Evolutionary conservation across 2,888 invertebrate genomes (phyloP).

Genomic region (Diogma glabrata): DNA sequence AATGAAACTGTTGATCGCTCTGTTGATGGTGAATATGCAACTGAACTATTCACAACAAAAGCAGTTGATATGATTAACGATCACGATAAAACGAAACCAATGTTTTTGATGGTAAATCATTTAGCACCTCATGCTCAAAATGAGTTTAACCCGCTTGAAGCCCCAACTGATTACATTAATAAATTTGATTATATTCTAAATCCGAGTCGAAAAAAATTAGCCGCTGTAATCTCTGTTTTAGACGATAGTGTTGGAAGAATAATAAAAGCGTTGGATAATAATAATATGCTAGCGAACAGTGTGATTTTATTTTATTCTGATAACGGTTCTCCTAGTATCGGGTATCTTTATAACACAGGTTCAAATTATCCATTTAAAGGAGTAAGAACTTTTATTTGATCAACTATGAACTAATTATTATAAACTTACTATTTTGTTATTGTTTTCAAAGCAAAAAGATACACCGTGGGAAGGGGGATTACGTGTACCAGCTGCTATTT

Average conservation of each 20-base stretch:
- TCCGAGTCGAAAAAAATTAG: conserved; percentile 51
- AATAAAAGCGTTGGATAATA: conserved; percentile 50
- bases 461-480: conserved; percentile 80
- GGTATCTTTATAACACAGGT: conserved; percentile 56
- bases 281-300: conserved; percentile 64
- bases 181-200: conserved; percentile 57
- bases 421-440: background rate
- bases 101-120: conserved; percentile 71
- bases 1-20: conserved; percentile 42
- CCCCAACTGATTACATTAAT: conserved; percentile 55
- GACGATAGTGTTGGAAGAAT: conserved; percentile 77
- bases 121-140: conserved; percentile 70
- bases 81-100: conserved; percentile 47
- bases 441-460: conserved; percentile 49
- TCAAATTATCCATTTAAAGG: conserved; percentile 74
- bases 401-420: background rate
- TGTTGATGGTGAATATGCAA: conserved; percentile 48
- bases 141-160: conserved; percentile 53
- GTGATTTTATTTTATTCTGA: conserved; percentile 79
- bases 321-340: conserved; percentile 72
- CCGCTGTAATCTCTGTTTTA: conserved; percentile 76
- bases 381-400: conserved; percentile 36
- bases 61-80: conserved; percentile 48
- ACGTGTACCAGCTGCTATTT: conserved; percentile 62
- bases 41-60: conserved; percentile 55